Base-by-base conservation (phyloP, 2,888 invertebrate species). In the Eustalomyia histrio region DNA sequence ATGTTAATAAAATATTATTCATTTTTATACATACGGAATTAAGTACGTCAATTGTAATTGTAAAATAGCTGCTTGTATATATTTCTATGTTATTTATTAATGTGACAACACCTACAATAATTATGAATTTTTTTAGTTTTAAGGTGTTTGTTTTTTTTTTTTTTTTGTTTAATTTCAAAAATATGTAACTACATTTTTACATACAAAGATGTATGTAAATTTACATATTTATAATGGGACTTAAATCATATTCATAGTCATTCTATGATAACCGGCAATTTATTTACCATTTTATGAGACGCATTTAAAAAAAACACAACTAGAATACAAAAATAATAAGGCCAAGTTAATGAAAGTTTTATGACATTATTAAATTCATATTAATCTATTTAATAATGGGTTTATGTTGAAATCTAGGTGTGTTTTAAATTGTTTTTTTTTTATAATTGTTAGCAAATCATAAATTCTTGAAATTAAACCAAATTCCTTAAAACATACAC, bases 71-170 rank as follows among this genome's bases (percentile, higher is more conserved):
- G n/a, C n/a, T n/a, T 58, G 33, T 58, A 57, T 4, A 52, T 29
- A 29, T 8, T 58, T 29, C 47, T 55, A n/a, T n/a, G n/a, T n/a
- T n/a, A n/a, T n/a, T n/a, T n/a, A 47, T 60, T 61, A 60, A 72
- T 35, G 53, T 60, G 76, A 72, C 71, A 72, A 60, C 71, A 65
- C 60, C 60, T 61, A 67, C 72, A 67, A 55, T 35, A 53, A 24
- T 71, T 71, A 52, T 52, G 6, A n/a, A n/a, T 47, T n/a, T 14
- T n/a, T 14, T 43, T 43, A 14, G 12, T n/a, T n/a, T 1, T n/a
- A 29, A 67, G 55, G 43, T 55, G 67, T 67, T 55, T 67, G 55
- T 24, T 12, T 39, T 24, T 21, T 8, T 16, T 21, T 67, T 55
- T 67, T 67, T 24, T 12, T 39, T 24, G n/a, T 8, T 16, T 21